These are phyloP conservation scores for Fregata magnificens DNA, from an alignment of 2,113 vertebrate genomes.

Conservation along the genomic window DNA sequence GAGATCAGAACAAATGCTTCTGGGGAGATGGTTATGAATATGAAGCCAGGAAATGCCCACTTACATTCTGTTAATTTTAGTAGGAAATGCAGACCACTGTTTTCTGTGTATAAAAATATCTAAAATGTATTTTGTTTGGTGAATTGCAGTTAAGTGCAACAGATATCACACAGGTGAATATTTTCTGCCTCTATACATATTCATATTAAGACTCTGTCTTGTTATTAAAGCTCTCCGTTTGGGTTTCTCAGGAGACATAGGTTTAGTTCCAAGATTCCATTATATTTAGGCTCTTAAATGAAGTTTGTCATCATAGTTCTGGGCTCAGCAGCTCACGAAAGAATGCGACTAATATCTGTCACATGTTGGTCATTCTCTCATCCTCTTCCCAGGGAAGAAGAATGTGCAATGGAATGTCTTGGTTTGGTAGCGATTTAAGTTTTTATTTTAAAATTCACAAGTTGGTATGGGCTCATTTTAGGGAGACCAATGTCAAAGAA, in stretches of 20 bases:
- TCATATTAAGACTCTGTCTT: not conserved
- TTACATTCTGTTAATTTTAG: not conserved
- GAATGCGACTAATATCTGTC: not conserved
- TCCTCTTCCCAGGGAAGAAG: not conserved
- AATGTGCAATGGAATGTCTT: not conserved
- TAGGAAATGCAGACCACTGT: not conserved
- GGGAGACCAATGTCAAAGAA: not conserved
- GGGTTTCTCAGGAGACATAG: not conserved
- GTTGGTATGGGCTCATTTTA: not conserved
- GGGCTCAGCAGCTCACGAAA: not conserved
- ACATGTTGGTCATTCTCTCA: not conserved
- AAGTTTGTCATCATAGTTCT: not conserved
- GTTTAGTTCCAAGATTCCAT: not conserved
- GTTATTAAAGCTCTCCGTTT: not conserved
- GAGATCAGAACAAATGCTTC: not conserved
- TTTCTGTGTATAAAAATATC: not conserved
- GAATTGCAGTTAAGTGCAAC: not conserved
- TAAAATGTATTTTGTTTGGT: not conserved
- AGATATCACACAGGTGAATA: not conserved
- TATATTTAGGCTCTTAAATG: not conserved
- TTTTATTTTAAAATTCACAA: not conserved
- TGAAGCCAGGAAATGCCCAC: not conserved
- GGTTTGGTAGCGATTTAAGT: not conserved
- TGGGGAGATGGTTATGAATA: not conserved
- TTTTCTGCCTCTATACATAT: not conserved